Evolutionary conservation across 2,888 invertebrate species (phyloP), one percentile per base, ranked within the genome.

Genomic region (Aphodius granarius): DNA sequence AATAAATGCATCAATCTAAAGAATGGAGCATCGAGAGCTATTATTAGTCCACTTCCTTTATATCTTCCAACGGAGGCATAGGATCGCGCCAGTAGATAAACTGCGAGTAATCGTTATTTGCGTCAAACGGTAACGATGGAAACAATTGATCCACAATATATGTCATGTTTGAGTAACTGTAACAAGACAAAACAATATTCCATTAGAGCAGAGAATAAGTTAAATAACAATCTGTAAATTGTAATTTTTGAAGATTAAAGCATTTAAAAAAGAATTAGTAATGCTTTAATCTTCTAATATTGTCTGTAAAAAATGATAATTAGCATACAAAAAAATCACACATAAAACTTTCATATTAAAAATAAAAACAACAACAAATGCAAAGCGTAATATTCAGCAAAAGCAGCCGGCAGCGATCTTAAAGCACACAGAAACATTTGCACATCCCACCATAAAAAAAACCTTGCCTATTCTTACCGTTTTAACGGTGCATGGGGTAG

Each of bases 121-220:
- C 89, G 17, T 89, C 89, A 70, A 92, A 92, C 79, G 91, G 89
- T 82, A 94, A 90, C 71, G 95, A 94, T 81, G 98, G 99, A 88
- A 98, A 99, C 87, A 99, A 92, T 88, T 97, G 97, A 89, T 99
- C 98, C 80, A 96, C 98, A 80, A 98, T 92, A 87, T 94, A 95
- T 79, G 95, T 94, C 94, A 98, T 95, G 87, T 95, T 95, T 77
- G 95, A 94, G 89, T 99, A 99, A 85, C 98, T 98, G 92, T 4
- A 91, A 90, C 77, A 77, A 81, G 83, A 84, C 5, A 17, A 18
- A 68, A 79, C 80, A 74, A 66, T 16, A 62, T 17, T 63, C 18
- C 3, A 43, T 43, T 43, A 43, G 13, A 2, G 18, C 16, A 5
- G 68, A 18, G 19, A 2, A 9, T 43, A 13, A 65, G 5, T 15